Evolutionary conservation across 2,797 vertebrate genomes (phyloP).

Genomic region (Fringilla coelebs): DNA sequence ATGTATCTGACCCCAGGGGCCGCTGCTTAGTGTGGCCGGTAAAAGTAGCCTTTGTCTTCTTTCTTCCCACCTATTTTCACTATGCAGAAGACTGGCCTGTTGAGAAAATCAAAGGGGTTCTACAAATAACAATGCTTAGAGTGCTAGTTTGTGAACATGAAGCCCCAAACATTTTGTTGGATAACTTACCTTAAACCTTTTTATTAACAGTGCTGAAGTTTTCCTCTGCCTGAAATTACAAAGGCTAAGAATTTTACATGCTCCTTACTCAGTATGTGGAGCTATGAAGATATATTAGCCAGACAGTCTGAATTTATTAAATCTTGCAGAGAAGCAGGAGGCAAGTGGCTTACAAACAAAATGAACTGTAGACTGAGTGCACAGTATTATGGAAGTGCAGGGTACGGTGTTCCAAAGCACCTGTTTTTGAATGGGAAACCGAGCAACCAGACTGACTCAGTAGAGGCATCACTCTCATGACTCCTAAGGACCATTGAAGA

Average conservation of each 20-base stretch:
- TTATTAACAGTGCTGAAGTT: not conserved
- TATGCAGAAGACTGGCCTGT: not conserved
- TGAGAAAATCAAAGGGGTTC: not conserved
- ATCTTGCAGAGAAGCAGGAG: not conserved
- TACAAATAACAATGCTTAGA: not conserved
- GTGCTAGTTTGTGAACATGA: not conserved
- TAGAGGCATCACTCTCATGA: not conserved
- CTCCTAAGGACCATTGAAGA: not conserved
- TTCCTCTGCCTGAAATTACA: not conserved
- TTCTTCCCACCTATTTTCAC: not conserved
- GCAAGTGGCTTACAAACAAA: not conserved
- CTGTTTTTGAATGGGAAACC: not conserved
- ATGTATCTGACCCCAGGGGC: not conserved
- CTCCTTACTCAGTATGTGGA: not conserved
- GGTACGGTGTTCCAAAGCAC: not conserved
- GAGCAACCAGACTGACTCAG: not conserved
- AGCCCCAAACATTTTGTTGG: not conserved
- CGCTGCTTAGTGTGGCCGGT: not conserved
- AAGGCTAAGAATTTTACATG: not conserved
- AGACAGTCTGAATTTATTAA: not conserved
- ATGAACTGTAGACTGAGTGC: not conserved
- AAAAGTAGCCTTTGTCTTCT: constrained; percentile 31
- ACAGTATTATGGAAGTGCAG: not conserved
- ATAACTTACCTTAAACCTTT: not conserved
- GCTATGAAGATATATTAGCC: not conserved